phyloP scores from a whole-genome alignment of 1,140 invertebrate genomes.

The Pissodes strobi region DNA sequence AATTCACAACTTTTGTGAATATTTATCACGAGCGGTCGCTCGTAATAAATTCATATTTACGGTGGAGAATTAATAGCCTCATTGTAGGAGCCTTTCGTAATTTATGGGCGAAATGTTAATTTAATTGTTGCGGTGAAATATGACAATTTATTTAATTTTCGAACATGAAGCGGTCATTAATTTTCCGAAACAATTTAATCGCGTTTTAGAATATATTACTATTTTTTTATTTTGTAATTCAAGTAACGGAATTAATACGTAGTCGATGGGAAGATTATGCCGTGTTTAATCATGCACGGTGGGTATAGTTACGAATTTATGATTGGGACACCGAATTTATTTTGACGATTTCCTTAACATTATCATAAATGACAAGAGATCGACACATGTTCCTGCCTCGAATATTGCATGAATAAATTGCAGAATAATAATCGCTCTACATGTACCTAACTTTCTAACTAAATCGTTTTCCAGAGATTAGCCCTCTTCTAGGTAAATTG shows the following conservation, averaged over 20 bases:
- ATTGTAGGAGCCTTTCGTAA: constrained; percentile 11
- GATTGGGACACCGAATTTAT: no score
- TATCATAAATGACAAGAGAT: no score
- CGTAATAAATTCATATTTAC: constrained; percentile 22
- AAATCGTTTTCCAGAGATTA: no score
- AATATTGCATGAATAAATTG: no score
- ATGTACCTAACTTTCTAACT: no score
- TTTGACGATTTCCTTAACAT: no score
- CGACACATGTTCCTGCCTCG: no score
- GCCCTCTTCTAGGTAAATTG: no score
- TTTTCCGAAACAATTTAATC: constrained; percentile 14
- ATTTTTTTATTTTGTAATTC: constrained; percentile 6
- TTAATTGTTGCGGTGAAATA: constrained; percentile 23
- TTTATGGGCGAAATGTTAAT: constrained; percentile 21
- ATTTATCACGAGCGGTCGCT: neutral
- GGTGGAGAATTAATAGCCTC: constrained; percentile 4
- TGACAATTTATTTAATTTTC: constrained; percentile 23
- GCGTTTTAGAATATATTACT: constrained; percentile 5
- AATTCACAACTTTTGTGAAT: constrained; percentile 2
- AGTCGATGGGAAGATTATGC: neutral
- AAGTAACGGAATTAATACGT: neutral
- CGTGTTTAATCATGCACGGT: neutral
- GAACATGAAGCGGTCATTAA: constrained; percentile 16
- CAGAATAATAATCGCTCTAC: no score
- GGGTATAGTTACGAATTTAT: no score